Conservation (phyloP, 2,797 vertebrate species). For the Hirundo rustica region DNA sequence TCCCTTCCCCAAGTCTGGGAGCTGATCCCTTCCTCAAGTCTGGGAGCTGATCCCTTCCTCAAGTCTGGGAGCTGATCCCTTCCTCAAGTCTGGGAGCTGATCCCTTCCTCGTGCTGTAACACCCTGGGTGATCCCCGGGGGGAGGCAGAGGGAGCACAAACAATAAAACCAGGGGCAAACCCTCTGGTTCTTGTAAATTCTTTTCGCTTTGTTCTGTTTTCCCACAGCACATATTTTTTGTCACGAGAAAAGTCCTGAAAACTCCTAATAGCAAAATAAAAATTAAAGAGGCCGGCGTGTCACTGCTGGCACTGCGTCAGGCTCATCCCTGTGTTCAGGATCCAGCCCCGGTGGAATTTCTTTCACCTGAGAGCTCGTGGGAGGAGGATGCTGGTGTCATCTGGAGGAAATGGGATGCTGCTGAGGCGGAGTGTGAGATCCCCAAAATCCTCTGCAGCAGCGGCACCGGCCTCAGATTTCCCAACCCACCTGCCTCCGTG, state of each 20-base stretch:
- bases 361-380: not conserved
- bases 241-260: not conserved
- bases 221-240: not conserved
- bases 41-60: no score
- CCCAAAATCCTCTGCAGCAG: not conserved
- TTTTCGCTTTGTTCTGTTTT: not conserved
- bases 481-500: not conserved
- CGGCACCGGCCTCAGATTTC: not conserved
- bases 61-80: no score
- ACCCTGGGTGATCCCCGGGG: fast-evolving
- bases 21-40: not conserved
- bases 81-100: no score
- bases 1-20: no score
- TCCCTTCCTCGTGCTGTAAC: not conserved
- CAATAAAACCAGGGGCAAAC: not conserved
- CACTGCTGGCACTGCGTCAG: not conserved
- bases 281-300: not conserved
- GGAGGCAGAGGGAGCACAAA: not conserved
- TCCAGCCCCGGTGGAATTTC: not conserved
- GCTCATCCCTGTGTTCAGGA: not conserved
- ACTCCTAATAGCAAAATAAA: not conserved
- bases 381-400: not conserved
- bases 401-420: fast-evolving
- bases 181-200: not conserved
- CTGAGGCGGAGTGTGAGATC: not conserved